Evolutionary conservation across 1,140 invertebrate genomes (phyloP).

Genomic region (Zaprionus camerounensis): DNA sequence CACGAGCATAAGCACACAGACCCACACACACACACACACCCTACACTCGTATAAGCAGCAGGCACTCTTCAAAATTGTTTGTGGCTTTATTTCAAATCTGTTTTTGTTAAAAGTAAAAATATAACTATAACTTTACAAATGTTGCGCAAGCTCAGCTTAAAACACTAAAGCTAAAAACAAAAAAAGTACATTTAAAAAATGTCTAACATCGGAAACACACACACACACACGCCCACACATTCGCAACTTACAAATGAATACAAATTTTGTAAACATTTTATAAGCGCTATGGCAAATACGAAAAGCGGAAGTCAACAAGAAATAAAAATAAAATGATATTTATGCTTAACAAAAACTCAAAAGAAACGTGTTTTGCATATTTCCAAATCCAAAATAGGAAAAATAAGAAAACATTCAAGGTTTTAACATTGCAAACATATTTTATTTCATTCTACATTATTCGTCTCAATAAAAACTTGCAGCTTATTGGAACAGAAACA

Average conservation of each 20-base stretch:
- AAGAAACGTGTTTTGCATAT: not conserved
- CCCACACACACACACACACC: conserved; percentile 25
- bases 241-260: conserved; percentile 64
- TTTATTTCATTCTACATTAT: conserved; percentile 21
- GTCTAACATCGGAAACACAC: conserved; percentile 48
- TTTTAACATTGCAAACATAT: conserved; percentile 38
- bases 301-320: conserved; percentile 42
- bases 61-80: conserved; percentile 49
- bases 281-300: conserved; percentile 30
- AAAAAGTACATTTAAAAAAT: conserved; percentile 70
- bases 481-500: conserved; percentile 25
- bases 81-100: conserved; percentile 27
- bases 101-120: conserved; percentile 32
- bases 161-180: conserved; percentile 37
- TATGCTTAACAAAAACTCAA: conserved; percentile 77
- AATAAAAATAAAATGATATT: conserved; percentile 57
- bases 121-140: conserved; percentile 10
- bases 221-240: conserved; percentile 26
- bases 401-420: conserved; percentile 12
- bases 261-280: conserved; percentile 73
- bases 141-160: conserved; percentile 44
- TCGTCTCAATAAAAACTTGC: conserved; percentile 38
- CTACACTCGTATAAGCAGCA: conserved; percentile 37
- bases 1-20: conserved; percentile 17
- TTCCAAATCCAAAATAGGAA: conserved; percentile 7